Percentiles rank a stretch among this genome's conserved stretches.
These are phyloP conservation scores for Parus major DNA, from an alignment of 2,113 vertebrate genomes.

Conservation along the genomic window DNA sequence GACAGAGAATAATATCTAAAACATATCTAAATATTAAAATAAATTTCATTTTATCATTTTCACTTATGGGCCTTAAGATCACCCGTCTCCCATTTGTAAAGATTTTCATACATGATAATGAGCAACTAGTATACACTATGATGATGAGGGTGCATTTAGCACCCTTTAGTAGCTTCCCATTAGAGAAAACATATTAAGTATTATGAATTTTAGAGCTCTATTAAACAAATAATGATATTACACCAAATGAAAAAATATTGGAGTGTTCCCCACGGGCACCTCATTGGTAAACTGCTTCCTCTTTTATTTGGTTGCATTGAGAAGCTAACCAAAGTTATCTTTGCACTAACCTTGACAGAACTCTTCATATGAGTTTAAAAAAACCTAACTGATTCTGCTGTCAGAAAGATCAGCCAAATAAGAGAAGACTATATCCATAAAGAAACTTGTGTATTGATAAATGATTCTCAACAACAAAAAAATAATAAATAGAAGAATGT, in stretches of 20 bases:
- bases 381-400: neutral
- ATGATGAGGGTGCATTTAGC: neutral
- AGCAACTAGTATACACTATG: neutral
- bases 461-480: neutral
- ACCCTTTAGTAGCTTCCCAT: neutral
- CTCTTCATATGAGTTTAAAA: neutral
- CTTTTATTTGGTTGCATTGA: neutral
- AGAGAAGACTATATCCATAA: neutral
- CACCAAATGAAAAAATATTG: neutral
- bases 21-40: neutral
- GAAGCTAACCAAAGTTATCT: neutral
- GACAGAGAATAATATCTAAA: neutral
- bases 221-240: neutral
- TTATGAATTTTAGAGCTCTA: neutral
- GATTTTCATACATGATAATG: neutral
- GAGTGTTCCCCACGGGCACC: neutral
- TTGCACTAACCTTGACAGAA: neutral
- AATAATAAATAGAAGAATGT: neutral
- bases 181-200: neutral
- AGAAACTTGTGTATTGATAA: neutral
- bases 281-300: neutral
- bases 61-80: neutral
- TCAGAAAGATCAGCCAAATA: neutral
- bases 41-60: neutral
- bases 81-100: neutral